Evolutionary conservation across 2,888 invertebrate genomes (phyloP), one percentile per base, ranked within the genome.

Genomic region (Rhimphoctona megacephalus): DNA sequence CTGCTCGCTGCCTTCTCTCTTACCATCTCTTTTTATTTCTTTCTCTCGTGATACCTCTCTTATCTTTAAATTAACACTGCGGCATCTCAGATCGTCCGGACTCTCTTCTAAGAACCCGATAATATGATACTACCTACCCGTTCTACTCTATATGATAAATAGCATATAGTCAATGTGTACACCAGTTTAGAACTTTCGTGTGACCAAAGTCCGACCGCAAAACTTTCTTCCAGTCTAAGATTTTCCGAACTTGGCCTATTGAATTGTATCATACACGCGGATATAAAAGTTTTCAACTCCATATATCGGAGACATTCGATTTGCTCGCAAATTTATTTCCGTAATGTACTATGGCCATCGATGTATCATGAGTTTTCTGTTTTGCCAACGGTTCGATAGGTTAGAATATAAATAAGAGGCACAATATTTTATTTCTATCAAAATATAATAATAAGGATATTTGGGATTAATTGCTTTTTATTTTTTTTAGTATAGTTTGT

Each of bases 31-130:
- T 33, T 70, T 70, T 69, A 39, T 54, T 49, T 43, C 64, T 81
- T 80, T 83, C 83, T 78, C 81, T 79, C 72, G 80, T 76, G 80
- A 83, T 86, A 81, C 81, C 78, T 74, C 81, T 80, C 84, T 89
- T 89, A 88, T 89, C 89, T 89, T 89, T 86, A 85, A 88, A 89
- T 89, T 89, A 89, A 88, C 88, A 83, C 87, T 81, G 86, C 81
- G 83, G 67, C 66, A 36, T 61, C 66, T 81, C 77, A 54, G 54
- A 86, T 83, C 83, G 83, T 66, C 70, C 74, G 64, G 64, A 61
- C 69, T 78, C 78, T 81, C 61, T 54, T 36, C 77, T 61, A 49
- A 66, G 80, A 86, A 83, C 76, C 69, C 86, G 83, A 83, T 86
- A 86, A 86, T 83, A 80, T 66, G 49, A 69, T 57, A 67, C 77